Evolutionary conservation across 64 coral and sea anemone species (phyloP).

Genomic region (Orbicella faveolata): DNA sequence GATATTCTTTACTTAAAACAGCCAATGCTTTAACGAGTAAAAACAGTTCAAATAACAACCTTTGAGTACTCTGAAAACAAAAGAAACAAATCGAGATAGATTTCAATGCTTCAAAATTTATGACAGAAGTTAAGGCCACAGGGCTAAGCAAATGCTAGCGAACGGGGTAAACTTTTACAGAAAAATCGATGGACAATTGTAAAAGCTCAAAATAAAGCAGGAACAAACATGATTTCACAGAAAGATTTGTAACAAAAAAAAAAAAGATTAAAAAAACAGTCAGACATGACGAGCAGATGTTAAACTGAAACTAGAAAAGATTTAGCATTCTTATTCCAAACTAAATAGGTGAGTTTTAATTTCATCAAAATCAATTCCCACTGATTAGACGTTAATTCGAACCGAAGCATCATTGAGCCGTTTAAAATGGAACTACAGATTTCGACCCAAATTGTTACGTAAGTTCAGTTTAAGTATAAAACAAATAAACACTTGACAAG

Average conservation of each 20-base stretch:
- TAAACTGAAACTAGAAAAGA: background rate
- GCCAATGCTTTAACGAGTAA: background rate
- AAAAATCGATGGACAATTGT: background rate
- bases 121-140: too few species aligned
- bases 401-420: background rate
- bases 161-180: too few species aligned
- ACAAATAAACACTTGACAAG: background rate
- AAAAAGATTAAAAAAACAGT: background rate
- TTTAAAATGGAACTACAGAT: too few species aligned
- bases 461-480: background rate
- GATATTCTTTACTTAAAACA: background rate
- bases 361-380: constrained; percentile 33
- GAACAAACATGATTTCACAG: background rate
- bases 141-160: too few species aligned
- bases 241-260: background rate
- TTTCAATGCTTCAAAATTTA: too few species aligned
- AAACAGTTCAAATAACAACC: background rate
- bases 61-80: background rate
- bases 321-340: background rate
- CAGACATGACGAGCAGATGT: background rate
- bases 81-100: background rate
- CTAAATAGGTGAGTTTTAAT: constrained; percentile 17
- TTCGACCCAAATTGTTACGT: too few species aligned
- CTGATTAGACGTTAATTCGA: background rate
- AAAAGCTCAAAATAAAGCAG: background rate